Base-by-base conservation (phyloP, 1,140 invertebrate species). In the Cotesia typhae region DNA sequence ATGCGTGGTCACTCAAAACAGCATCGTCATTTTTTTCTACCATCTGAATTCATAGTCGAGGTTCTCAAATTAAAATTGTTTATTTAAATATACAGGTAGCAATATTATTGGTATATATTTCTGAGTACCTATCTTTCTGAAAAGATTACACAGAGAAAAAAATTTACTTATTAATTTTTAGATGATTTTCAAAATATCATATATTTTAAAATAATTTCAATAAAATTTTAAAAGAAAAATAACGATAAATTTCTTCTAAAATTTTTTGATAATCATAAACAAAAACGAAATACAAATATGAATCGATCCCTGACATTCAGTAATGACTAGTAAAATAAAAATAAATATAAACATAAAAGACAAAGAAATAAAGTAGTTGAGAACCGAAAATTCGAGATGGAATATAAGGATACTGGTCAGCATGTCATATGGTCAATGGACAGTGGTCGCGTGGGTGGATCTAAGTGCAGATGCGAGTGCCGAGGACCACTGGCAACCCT, bases 351-450 rank as follows among this genome's bases (percentile, higher is more conserved):
- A 60, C 5, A 60, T 17, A 9, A 38, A 41, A 9, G 14, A 52
- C 17, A 3, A 52, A 69, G 28, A 41, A 47, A 69, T 20, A 69
- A 60, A 55, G n/a, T 9, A 60, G 73, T 81, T 80, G 81, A 82
- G 78, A 79, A 75, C 77, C 74, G 61, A 69, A 77, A 74, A 66
- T 74, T 75, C 75, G 63, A 38, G 60, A 41, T 74, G 6, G 77
- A 80, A 78, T 57, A 71, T 69, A 67, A 69, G 70, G 71, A 87
- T 85, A 79, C 87, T 87, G 86, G 86, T 87, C 85, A 87, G 85
- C 85, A 81, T 85, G 86, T 87, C 86, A 87, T 85, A 84, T 87
- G 86, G 85, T 84, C 83, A 84, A 84, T 83, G 78, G 81, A 51
- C 73, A 76, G 75, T 81, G 82, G 78, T 77, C 80, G 77, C 75